Evolutionary conservation across 2,888 invertebrate species (phyloP), one percentile per base, ranked within the genome.

Genomic region (Caenorhabditis virilis): DNA sequence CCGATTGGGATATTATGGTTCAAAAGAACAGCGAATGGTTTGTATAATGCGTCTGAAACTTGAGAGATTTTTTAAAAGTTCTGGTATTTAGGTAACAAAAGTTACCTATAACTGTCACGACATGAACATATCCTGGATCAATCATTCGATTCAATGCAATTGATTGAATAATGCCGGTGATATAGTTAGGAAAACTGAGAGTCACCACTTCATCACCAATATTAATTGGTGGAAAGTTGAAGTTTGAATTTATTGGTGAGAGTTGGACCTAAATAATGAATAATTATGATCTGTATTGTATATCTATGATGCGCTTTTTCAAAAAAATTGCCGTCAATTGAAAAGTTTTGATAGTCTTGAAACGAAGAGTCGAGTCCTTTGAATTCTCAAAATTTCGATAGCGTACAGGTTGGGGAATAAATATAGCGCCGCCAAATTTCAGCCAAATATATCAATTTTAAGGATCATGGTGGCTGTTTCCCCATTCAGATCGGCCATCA

Each of bases 131-230:
- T 33, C 68, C 68, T 0, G 43, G 39, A n/a, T 57, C 43, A 0
- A 51, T 26, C 9, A 36, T 30, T 23, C 22, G 26, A 22, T 36
- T 38, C 2, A 68, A 33, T 7, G 41, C 36, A 0, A 68, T 2
- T 15, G 51, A 45, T 22, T 65, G 49, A 1, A 68, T 36, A 1
- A 60, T 43, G 25, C 65, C 68, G 15, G 65, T 60, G 9, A 57
- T 51, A 48, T 57, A 68, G 16, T 20, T 54, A 6, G 65, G 59
- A 20, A 62, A 69, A 23, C 66, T 61, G 20, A 72, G 35, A 16
- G 61, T 58, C 2, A 67, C 72, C 0, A 72, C 48, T 45, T 72
- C 72, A 27, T 72, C 72, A 1, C 72, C 72, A 7, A 72, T 63
- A 38, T 66, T 66, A 35, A 68, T 55, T n/a, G 47, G 41, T 6